Evolutionary conservation across 2,888 invertebrate species (phyloP), one percentile per base, ranked within the genome.

Genomic region (Drosophila mettleri): DNA sequence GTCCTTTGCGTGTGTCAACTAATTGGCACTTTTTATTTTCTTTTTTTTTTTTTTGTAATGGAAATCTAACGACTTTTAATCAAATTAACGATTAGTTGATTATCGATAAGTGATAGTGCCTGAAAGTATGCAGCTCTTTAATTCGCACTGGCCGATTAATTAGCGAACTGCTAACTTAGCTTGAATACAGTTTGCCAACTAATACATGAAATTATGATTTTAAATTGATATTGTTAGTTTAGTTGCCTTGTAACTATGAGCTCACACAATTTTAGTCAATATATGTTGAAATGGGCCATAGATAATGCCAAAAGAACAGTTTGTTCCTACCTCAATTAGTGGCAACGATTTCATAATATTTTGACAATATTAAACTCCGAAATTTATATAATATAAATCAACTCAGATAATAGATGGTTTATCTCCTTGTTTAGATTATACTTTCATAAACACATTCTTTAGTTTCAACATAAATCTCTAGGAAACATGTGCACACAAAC

Each of bases 61-160:
- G 27, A 57, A 39, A 34, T 22, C 18, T 18, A 34, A 31, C n/a
- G 4, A 18, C 33, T 64, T 59, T 29, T 31, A 46, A 55, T 58
- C 14, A 20, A 51, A 20, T 20, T 3, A n/a, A 31, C 38, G 12
- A 20, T 34, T 0, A 18, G 5, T 27, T 41, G 48, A 38, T 45
- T 38, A 45, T 55, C 41, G 52, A 53, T 61, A 59, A 29, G 16
- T 22, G 9, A 18, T 24, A 45, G 9, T 29, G 36, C 76, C 63
- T 34, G 16, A 63, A 63, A 64, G 76, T 72, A 57, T 68, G 63
- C 74, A 55, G 20, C 43, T 52, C 5, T 3, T 51, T 33, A 20
- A 20, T 46, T 14, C 8, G n/a, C 5, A 20, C 6, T 45, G 2
- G 14, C 8, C 39, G 33, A 49, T 31, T 38, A 39, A 22, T 9